Base-by-base conservation (phyloP, 1,140 invertebrate species). In the Platyscapa corneri region DNA sequence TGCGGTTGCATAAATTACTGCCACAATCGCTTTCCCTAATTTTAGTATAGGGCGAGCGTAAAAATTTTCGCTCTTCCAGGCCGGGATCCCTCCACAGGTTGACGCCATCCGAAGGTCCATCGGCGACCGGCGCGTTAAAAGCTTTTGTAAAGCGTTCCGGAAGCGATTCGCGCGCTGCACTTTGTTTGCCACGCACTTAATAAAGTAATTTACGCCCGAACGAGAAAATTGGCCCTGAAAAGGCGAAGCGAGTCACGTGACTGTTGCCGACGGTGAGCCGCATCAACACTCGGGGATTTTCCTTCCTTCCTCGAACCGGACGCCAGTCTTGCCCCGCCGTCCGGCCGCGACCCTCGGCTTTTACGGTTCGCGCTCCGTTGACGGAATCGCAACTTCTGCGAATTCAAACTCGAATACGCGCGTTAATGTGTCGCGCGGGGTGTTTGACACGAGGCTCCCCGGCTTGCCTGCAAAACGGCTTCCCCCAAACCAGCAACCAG, bases 121-220 rank as follows among this genome's bases (percentile, higher is more conserved):
- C 27, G 56, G 32, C 64, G 67, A 20, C 32, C 64, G 67, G 30
- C 32, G 16, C 49, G 64, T 46, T 85, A 85, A 85, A 85, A 85
- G 83, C 84, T 81, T 79, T 79, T 76, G 42, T 12, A 34, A 84
- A 79, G 64, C 67, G n/a, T n/a, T 84, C 46, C 53, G 23, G 42
- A 27, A 84, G 42, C 75, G 75, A 78, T 77, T 84, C 74, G 53
- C 2, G 23, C 74, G 37, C 23, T 23, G 37, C 60, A 84, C 75
- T 77, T 84, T 84, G 64, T 79, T 83, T 79, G 82, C 72, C 37
- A 74, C 42, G 30, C 49, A 53, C 70, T 81, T 67, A 76, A 85
- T 85, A 65, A 74, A 65, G 84, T 56, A 82, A 85, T 82, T 82
- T 65, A 67, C 70, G 78, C 14, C 72, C 18, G 23, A n/a, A 23